These are phyloP conservation scores for Hyposoter didymator DNA, from an alignment of 2,888 invertebrate genomes.

Conservation along the genomic window DNA sequence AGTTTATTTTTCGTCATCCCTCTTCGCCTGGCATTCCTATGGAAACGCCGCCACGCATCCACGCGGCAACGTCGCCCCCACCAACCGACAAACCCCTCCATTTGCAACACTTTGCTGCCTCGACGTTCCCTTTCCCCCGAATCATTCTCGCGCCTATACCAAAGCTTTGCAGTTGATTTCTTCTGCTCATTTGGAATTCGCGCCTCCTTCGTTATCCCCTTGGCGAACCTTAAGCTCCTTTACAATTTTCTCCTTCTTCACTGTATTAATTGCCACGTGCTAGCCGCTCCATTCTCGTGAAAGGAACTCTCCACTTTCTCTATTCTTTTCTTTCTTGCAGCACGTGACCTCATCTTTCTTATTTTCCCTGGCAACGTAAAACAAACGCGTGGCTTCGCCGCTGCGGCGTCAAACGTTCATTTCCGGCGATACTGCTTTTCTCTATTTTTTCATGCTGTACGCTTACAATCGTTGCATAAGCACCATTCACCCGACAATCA, in stretches of 20 bases:
- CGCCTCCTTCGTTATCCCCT: conserved; percentile 54
- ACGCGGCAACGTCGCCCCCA: conserved; percentile 67
- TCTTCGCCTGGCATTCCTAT: neutral
- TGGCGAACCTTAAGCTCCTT: neutral
- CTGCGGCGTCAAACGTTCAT: conserved; percentile 9
- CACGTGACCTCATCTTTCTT: conserved; percentile 11
- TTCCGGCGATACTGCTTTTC: neutral
- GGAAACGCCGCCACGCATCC: conserved; percentile 21
- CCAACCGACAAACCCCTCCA: conserved; percentile 35
- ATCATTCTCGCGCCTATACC: conserved; percentile 9
- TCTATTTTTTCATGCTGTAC: conserved; percentile 17
- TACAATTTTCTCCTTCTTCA: conserved; percentile 31
- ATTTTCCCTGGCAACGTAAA: neutral
- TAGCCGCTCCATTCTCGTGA: neutral
- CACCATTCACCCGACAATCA: neutral
- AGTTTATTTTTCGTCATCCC: neutral
- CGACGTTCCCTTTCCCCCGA: conserved; percentile 21
- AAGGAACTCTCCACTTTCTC: conserved; percentile 15
- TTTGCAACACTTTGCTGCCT: conserved; percentile 33
- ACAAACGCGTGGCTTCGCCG: conserved; percentile 5
- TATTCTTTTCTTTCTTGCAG: conserved; percentile 21
- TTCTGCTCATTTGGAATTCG: conserved; percentile 69
- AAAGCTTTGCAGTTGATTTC: conserved; percentile 32
- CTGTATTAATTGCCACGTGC: conserved; percentile 6
- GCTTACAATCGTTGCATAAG: neutral